Evolutionary conservation across 2,113 vertebrate species (phyloP).

Genomic region (Halcyon senegalensis): DNA sequence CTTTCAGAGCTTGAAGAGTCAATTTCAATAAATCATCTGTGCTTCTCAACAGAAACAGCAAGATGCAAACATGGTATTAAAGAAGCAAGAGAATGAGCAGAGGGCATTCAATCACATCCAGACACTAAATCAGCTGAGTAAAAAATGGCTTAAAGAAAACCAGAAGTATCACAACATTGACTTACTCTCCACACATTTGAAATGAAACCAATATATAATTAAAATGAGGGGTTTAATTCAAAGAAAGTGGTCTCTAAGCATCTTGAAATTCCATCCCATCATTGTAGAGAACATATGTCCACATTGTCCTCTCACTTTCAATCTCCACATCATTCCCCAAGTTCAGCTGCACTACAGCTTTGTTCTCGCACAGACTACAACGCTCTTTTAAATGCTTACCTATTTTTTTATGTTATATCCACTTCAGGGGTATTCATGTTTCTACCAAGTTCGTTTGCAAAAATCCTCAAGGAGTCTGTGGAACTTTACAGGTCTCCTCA

Average conservation of each 20-base stretch:
- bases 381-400: not conserved
- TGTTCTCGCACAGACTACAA: not conserved
- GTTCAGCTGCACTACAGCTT: not conserved
- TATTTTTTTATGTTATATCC: not conserved
- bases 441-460: not conserved
- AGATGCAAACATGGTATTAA: conserved; percentile 31
- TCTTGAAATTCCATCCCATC: not conserved
- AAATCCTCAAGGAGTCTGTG: not conserved
- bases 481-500: not conserved
- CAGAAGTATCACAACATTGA: not conserved
- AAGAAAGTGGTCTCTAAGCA: not conserved
- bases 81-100: conserved; percentile 25
- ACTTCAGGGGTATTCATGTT: not conserved
- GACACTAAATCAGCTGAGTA: not conserved
- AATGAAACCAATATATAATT: not conserved
- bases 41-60: not conserved
- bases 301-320: not conserved
- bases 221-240: not conserved
- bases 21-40: conserved; percentile 48
- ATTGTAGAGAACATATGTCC: not conserved
- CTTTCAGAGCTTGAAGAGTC: conserved; percentile 34
- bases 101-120: conserved; percentile 13
- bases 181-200: not conserved
- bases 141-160: conserved; percentile 18
- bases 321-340: not conserved